A percentile compares a stretch with the other conserved stretches of the same genome.
Conservation (phyloP, 2,888 invertebrate genomes). For the Sicus ferrugineus region DNA sequence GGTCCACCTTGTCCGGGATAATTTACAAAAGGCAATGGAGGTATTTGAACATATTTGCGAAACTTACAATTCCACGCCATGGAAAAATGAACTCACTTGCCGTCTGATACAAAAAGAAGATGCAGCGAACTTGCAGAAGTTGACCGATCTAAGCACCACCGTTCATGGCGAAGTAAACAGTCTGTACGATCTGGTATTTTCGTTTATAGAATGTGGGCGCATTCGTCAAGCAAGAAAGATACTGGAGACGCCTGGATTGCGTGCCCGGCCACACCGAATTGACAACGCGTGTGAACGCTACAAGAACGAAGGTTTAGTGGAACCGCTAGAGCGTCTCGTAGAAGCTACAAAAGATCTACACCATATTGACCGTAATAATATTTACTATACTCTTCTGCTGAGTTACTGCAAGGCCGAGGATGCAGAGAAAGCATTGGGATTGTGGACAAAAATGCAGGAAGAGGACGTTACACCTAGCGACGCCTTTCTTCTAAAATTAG, state of each 20-base stretch:
- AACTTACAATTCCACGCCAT: constrained; percentile 75
- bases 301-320: constrained; percentile 71
- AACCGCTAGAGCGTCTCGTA: constrained; percentile 77
- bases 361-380: constrained; percentile 77
- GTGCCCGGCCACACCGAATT: constrained; percentile 73
- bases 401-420: constrained; percentile 77
- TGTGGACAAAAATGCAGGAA: constrained; percentile 88
- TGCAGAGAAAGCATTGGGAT: constrained; percentile 74
- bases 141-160: constrained; percentile 81
- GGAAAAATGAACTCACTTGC: constrained; percentile 78
- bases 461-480: constrained; percentile 78
- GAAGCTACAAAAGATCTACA: constrained; percentile 80
- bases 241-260: constrained; percentile 83
- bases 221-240: constrained; percentile 83
- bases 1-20: constrained; percentile 73
- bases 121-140: constrained; percentile 78
- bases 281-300: constrained; percentile 73
- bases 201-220: constrained; percentile 84
- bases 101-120: constrained; percentile 78
- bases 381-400: constrained; percentile 79
- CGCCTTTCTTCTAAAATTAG: constrained; percentile 73
- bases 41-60: constrained; percentile 76
- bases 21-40: constrained; percentile 73
- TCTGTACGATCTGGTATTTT: constrained; percentile 81
- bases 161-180: constrained; percentile 85